Conservation (phyloP, 2,888 invertebrate species). For the Oligia latruncula region DNA sequence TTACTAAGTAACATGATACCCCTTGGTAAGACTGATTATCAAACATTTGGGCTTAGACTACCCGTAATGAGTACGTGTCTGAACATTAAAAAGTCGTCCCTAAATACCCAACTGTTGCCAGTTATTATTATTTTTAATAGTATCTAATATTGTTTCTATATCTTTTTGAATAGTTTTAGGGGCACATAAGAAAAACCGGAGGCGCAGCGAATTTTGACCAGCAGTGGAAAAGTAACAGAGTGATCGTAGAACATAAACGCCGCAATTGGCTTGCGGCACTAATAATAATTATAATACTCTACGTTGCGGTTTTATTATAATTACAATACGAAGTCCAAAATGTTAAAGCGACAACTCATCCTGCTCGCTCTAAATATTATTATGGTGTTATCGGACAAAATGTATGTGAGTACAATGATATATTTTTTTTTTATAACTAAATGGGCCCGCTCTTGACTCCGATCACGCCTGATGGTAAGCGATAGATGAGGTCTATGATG, state of each 20-base stretch:
- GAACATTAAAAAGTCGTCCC: background rate
- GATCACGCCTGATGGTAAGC: too few species aligned
- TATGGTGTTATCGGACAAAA: slow-evolving; percentile 3
- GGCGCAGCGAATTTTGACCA: background rate
- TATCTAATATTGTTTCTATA: too few species aligned
- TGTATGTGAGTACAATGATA: slow-evolving; percentile 17
- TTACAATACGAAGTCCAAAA: background rate
- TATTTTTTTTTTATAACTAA: background rate
- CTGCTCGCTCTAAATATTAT: slow-evolving; percentile 5
- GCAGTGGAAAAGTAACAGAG: background rate
- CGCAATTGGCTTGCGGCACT: background rate
- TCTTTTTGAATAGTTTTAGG: background rate
- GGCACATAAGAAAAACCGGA: background rate
- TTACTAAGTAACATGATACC: too few species aligned
- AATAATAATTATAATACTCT: too few species aligned
- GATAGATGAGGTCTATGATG: too few species aligned
- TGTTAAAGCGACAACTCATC: slow-evolving; percentile 10
- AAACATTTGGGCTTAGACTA: too few species aligned
- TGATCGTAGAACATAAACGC: background rate
- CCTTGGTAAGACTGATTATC: too few species aligned
- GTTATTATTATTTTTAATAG: too few species aligned
- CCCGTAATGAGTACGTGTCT: too few species aligned
- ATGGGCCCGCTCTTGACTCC: too few species aligned
- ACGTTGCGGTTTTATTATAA: too few species aligned
- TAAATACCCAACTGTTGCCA: background rate